phyloP scores from a whole-genome alignment of 2,888 invertebrate genomes.

The Nysson spinosus region DNA sequence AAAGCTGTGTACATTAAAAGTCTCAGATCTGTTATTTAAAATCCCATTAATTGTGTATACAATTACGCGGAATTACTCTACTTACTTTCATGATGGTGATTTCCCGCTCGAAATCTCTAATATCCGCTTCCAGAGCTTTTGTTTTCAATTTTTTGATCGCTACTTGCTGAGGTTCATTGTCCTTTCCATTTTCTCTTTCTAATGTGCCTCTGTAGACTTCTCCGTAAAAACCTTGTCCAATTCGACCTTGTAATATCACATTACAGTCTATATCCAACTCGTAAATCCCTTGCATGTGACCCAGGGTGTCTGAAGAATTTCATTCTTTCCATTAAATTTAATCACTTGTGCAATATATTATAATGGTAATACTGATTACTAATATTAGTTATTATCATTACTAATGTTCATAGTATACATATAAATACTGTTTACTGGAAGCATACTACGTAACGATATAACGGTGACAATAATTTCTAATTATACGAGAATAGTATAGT shows the following conservation, averaged over 20 bases:
- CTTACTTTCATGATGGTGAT: constrained; percentile 91
- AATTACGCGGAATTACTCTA: background rate
- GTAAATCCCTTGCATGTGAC: constrained; percentile 79
- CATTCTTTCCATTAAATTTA: too few species aligned
- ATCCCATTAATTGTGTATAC: background rate
- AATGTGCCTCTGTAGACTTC: constrained; percentile 89
- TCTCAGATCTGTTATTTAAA: too few species aligned
- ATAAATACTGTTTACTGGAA: too few species aligned
- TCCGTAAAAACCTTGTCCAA: constrained; percentile 91
- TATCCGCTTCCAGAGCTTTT: constrained; percentile 77
- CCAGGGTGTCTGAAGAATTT: too few species aligned
- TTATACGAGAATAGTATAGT: too few species aligned
- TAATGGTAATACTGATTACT: too few species aligned
- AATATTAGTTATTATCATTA: background rate
- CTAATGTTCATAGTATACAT: too few species aligned
- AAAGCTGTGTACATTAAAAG: too few species aligned
- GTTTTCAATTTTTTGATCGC: constrained; percentile 85
- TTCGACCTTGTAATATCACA: constrained; percentile 81
- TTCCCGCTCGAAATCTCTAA: constrained; percentile 90
- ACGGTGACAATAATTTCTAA: too few species aligned
- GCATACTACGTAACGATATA: too few species aligned
- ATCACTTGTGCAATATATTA: too few species aligned
- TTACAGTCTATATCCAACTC: constrained; percentile 81
- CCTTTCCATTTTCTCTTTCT: constrained; percentile 79
- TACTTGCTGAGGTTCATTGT: constrained; percentile 79